Evolutionary conservation across 2,113 vertebrate genomes (phyloP).

Genomic region (Oryzias javanicus): DNA sequence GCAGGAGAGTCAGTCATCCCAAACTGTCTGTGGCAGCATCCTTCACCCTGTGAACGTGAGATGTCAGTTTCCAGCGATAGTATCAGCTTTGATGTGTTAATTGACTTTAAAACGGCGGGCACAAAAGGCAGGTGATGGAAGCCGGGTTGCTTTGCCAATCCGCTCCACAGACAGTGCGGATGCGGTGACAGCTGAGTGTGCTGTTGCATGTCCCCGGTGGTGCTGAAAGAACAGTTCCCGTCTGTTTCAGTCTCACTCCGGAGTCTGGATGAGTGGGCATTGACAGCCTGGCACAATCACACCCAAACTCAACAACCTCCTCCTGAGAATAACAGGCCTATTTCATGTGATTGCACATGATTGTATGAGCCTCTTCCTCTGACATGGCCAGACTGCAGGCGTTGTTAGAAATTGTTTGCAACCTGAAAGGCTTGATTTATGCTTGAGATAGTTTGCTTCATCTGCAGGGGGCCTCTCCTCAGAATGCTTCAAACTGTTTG

Average conservation of each 20-base stretch:
- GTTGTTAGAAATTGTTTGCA: slow-evolving; percentile 36
- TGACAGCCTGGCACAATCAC: slow-evolving; percentile 69
- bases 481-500: slow-evolving; percentile 31
- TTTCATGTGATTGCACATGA: slow-evolving; percentile 60
- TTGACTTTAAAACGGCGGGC: background rate
- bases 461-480: slow-evolving; percentile 18
- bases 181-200: slow-evolving; percentile 54
- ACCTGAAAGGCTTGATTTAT: slow-evolving; percentile 24
- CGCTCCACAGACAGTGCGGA: slow-evolving; percentile 25
- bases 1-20: slow-evolving; percentile 1
- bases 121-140: slow-evolving; percentile 21
- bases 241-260: slow-evolving; percentile 56
- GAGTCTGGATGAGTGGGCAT: slow-evolving; percentile 65
- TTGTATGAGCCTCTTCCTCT: slow-evolving; percentile 52
- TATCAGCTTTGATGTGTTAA: background rate
- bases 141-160: slow-evolving; percentile 31
- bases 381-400: slow-evolving; percentile 15
- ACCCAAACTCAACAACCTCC: slow-evolving; percentile 61
- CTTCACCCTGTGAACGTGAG: background rate
- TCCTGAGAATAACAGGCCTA: slow-evolving; percentile 53
- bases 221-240: slow-evolving; percentile 73
- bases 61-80: too few relatives aligned
- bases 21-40: too few relatives aligned
- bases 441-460: slow-evolving; percentile 26
- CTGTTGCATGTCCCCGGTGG: slow-evolving; percentile 61